Evolutionary conservation across 2,888 invertebrate species (phyloP), one percentile per base, ranked within the genome.

Genomic region (Hymenopus coronatus): DNA sequence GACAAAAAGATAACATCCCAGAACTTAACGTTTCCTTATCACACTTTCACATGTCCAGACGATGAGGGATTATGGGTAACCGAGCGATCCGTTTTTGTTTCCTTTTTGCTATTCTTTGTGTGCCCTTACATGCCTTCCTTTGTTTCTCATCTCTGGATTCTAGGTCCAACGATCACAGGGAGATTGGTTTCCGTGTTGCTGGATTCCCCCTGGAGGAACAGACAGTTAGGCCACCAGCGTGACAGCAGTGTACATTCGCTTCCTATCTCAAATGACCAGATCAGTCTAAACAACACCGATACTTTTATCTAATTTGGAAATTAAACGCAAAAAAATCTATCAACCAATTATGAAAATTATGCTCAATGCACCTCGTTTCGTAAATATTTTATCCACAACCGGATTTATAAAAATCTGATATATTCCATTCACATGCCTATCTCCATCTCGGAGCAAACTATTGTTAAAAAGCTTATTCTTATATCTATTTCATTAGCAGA

Each of bases 171-270:
- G 82, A 87, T 81, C 28, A 87, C 54, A 70, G 54, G 82, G 82
- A 87, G 87, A 87, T 87, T 87, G 87, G 87, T 87, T 87, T 87
- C 82, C 82, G 81, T 86, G 86, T 86, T 81, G 85, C 87, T 87
- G 82, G 30, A 87, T 82, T 87, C 28, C 87, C 87, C 87, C 87
- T 87, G 82, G 87, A 87, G 87, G 82, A 87, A 87, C 87, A 40
- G 87, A 87, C 87, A 82, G 87, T 87, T 87, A 87, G 87, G 87
- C 87, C 33, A 82, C 87, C 70, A 81, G 86, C 81, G 81, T 70
- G 28, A 86, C 86, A 70, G 54, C 54, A 81, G 30, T 33, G 87
- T 87, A 87, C 87, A 87, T 82, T 87, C 87, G n/a, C 87, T 28
- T 70, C 87, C 25, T 12, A 33, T 82, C 14, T 33, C 28, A 81